phyloP scores from a whole-genome alignment of 2,113 vertebrate genomes.

The Chionis minor region DNA sequence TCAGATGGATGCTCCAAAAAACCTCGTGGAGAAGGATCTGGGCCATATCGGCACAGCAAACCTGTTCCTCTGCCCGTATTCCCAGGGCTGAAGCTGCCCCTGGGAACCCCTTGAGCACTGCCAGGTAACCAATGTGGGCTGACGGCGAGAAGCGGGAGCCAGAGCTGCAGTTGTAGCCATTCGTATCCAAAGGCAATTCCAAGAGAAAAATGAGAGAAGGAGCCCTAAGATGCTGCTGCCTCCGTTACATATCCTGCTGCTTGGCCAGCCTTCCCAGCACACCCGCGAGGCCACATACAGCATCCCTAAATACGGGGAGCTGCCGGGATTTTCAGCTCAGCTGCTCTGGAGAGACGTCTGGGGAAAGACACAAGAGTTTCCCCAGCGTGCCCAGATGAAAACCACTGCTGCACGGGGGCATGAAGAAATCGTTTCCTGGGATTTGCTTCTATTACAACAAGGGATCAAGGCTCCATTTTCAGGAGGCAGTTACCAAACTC shows the following conservation, averaged over 20 bases:
- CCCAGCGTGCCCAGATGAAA: background rate
- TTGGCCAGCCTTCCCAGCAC: background rate
- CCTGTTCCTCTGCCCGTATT: background rate
- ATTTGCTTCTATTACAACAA: background rate
- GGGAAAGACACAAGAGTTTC: background rate
- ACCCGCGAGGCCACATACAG: accelerated
- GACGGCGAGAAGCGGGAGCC: background rate
- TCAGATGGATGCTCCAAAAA: background rate
- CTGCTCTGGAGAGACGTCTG: background rate
- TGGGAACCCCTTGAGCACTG: background rate
- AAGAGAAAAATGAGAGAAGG: background rate
- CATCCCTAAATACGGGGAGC: background rate
- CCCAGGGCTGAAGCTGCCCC: background rate
- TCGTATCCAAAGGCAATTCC: background rate
- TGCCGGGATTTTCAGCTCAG: background rate
- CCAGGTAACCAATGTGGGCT: background rate
- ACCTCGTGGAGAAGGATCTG: background rate
- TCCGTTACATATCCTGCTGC: accelerated
- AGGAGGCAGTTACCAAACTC: background rate
- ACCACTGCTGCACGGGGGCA: background rate
- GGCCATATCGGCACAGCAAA: background rate
- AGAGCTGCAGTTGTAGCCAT: background rate
- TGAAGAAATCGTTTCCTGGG: background rate
- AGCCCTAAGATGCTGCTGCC: background rate
- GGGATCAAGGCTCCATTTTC: background rate